A percentile compares a stretch with the other conserved stretches of the same genome.
Conservation (phyloP, 2,113 vertebrate genomes). For the Phyllopteryx taeniolatus region DNA sequence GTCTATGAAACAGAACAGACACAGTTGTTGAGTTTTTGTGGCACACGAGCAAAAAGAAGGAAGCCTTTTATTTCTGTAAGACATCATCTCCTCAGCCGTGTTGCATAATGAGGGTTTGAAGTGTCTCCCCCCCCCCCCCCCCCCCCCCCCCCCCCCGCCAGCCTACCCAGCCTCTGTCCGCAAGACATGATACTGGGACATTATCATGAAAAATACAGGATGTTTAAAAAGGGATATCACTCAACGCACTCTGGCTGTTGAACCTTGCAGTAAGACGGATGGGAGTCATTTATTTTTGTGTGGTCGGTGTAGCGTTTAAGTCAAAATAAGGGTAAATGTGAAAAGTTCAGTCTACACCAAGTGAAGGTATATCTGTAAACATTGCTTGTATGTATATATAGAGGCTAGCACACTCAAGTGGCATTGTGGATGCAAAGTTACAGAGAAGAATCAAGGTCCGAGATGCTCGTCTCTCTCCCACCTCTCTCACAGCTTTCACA, state of each 20-base stretch:
- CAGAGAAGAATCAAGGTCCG: constrained; percentile 39
- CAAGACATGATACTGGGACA: constrained; percentile 58
- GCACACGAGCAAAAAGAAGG: constrained; percentile 43
- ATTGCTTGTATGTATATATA: constrained; percentile 76
- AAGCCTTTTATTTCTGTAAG: constrained; percentile 46
- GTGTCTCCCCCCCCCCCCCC: constrained; percentile 3
- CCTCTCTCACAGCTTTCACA: constrained; percentile 39
- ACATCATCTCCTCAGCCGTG: constrained; percentile 43
- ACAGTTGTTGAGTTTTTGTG: constrained; percentile 47
- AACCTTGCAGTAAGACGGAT: constrained; percentile 31
- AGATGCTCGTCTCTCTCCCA: constrained; percentile 32
- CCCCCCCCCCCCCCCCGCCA: neutral
- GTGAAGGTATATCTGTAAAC: constrained; percentile 66
- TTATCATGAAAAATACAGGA: constrained; percentile 34
- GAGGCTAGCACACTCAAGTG: constrained; percentile 59
- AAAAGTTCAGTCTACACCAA: constrained; percentile 50
- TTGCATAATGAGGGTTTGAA: constrained; percentile 39
- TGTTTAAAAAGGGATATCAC: constrained; percentile 32
- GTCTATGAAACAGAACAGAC: constrained; percentile 51
- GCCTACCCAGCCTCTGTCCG: constrained; percentile 44
- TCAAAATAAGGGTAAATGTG: constrained; percentile 41
- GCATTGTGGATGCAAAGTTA: constrained; percentile 33
- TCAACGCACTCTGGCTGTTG: constrained; percentile 23
- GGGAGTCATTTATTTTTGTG: constrained; percentile 34
- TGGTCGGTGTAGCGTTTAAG: constrained; percentile 13